phyloP scores from a whole-genome alignment of 2,888 invertebrate species.

The Trypoxylon attenuatum region DNA sequence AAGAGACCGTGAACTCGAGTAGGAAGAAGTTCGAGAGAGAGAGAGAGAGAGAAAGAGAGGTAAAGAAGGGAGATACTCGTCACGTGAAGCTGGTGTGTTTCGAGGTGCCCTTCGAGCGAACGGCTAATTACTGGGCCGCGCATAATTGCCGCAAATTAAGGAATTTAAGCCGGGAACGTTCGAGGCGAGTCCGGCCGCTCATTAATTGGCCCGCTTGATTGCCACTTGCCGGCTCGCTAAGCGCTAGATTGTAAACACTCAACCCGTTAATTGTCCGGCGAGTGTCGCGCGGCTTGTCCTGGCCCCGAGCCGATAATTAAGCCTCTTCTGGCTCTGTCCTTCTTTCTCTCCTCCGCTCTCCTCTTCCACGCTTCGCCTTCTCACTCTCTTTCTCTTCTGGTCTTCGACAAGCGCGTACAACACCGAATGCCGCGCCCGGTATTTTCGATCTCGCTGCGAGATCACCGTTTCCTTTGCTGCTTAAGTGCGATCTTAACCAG shows the following conservation, averaged over 20 bases:
- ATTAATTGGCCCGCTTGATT: conserved; percentile 67
- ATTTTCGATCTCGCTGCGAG: conserved; percentile 31
- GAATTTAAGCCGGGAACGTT: conserved; percentile 56
- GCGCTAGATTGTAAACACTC: conserved; percentile 69
- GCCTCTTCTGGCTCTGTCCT: conserved; percentile 14
- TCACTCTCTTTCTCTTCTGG: neutral
- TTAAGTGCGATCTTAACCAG: neutral
- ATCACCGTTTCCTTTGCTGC: conserved; percentile 10
- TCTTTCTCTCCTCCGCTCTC: neutral
- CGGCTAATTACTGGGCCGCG: conserved; percentile 54
- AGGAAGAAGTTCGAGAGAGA: neutral
- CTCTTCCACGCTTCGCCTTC: neutral
- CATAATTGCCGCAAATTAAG: conserved; percentile 67
- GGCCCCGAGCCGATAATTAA: conserved; percentile 51
- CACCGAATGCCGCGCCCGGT: neutral
- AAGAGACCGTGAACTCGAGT: neutral
- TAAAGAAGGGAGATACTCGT: neutral
- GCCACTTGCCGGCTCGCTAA: conserved; percentile 58
- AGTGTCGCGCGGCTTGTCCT: conserved; percentile 51
- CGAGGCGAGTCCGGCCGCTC: conserved; percentile 44
- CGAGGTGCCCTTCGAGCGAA: conserved; percentile 14
- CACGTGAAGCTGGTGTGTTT: conserved; percentile 16
- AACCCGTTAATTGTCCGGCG: conserved; percentile 61
- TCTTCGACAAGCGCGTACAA: conserved; percentile 18
- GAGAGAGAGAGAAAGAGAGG: neutral